Evolutionary conservation across 2,113 vertebrate genomes (phyloP).

Genomic region (Setophaga petechia): DNA sequence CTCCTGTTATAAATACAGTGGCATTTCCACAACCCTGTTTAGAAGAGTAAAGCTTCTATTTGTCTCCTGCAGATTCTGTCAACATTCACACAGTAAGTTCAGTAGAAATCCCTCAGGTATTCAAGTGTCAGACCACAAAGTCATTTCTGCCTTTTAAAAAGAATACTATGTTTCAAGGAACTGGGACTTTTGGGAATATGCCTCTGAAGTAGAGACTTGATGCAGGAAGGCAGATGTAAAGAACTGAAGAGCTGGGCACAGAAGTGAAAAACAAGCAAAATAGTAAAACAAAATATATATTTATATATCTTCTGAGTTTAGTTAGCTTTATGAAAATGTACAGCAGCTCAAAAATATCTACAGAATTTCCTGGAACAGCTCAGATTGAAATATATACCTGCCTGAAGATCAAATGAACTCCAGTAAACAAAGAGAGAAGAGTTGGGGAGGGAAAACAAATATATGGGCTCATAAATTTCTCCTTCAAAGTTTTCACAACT

Average conservation of each 20-base stretch:
- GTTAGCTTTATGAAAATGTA: not conserved
- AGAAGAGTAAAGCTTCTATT: conserved; percentile 60
- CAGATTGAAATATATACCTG: not conserved
- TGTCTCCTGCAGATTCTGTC: conserved; percentile 61
- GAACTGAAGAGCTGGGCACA: not conserved
- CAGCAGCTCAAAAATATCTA: not conserved
- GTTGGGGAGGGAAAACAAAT: not conserved
- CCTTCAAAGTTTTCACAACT: not conserved
- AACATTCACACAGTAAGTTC: conserved; percentile 44
- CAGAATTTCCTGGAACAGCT: not conserved
- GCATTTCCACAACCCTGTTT: conserved; percentile 54
- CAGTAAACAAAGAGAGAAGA: not conserved
- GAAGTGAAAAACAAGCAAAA: conserved; percentile 19
- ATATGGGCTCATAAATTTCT: not conserved
- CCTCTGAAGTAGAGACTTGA: conserved; percentile 10
- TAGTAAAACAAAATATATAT: not conserved
- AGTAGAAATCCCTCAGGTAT: conserved; percentile 53
- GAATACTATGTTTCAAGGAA: conserved; percentile 44
- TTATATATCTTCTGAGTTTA: not conserved
- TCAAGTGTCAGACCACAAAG: conserved; percentile 48
- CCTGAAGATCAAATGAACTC: not conserved
- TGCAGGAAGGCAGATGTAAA: not conserved
- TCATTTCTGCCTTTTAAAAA: conserved; percentile 54
- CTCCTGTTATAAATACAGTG: conserved; percentile 20
- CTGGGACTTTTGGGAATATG: conserved; percentile 14